Percentiles rank a stretch among this genome's conserved stretches.
These are phyloP conservation scores for Zingel zingel DNA, from an alignment of 2,113 vertebrate species.

Conservation along the genomic window DNA sequence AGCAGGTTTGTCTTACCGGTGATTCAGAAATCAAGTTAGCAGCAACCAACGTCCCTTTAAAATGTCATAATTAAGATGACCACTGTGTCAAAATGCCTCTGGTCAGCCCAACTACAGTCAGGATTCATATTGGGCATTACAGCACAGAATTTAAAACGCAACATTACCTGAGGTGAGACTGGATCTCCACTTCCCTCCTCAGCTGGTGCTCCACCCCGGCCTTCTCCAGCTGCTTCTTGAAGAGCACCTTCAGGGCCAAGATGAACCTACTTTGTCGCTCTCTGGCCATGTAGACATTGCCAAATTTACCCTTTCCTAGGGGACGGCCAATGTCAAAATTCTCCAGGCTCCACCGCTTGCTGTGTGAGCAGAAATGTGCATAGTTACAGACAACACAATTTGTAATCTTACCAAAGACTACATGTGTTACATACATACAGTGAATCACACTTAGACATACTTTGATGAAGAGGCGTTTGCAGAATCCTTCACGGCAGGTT, in stretches of 20 bases:
- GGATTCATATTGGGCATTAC: not conserved
- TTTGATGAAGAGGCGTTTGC: conserved; percentile 36
- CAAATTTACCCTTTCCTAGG: conserved; percentile 97
- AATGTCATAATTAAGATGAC: not conserved
- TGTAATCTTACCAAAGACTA: not conserved
- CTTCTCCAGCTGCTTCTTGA: conserved; percentile 95
- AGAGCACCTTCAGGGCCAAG: conserved; percentile 95
- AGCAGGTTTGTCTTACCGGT: not conserved
- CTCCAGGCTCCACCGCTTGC: conserved; percentile 93
- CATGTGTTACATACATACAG: not conserved
- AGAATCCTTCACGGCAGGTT: conserved; percentile 47
- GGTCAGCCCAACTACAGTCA: too few relatives aligned
- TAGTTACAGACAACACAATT: not conserved
- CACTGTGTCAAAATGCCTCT: not conserved
- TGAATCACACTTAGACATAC: conserved; percentile 24
- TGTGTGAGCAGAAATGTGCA: conserved; percentile 58
- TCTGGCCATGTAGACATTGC: conserved; percentile 96
- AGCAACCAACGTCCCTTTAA: not conserved
- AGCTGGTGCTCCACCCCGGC: conserved; percentile 96
- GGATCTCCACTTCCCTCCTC: conserved; percentile 95
- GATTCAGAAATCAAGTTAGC: not conserved
- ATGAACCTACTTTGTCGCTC: conserved; percentile 95
- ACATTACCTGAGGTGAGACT: conserved; percentile 94
- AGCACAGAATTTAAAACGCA: not conserved
- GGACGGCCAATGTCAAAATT: conserved; percentile 97